Conservation (phyloP, 1,140 invertebrate species). For the Drosophila azteca region DNA sequence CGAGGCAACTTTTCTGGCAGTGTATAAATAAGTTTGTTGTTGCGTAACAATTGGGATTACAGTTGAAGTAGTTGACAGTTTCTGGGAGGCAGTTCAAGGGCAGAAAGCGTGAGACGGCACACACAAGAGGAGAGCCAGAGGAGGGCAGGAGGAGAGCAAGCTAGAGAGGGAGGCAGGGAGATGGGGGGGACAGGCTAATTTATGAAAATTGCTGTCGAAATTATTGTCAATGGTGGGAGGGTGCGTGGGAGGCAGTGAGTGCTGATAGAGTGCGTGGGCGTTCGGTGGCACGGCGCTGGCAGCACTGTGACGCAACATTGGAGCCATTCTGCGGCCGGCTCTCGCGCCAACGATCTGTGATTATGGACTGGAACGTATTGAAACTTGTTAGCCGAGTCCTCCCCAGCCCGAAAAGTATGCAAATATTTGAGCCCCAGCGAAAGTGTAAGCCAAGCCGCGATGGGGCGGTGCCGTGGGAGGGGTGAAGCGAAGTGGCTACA, state of each 20-base stretch:
- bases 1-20: constrained; percentile 5
- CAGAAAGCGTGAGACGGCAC: background rate
- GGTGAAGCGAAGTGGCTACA: constrained; percentile 37
- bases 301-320: constrained; percentile 62
- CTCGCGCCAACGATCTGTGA: constrained; percentile 37
- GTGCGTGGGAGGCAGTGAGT: constrained; percentile 16
- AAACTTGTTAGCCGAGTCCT: constrained; percentile 28
- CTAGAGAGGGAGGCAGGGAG: background rate
- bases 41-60: constrained; percentile 79
- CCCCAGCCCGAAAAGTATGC: constrained; percentile 50
- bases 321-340: constrained; percentile 10
- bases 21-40: constrained; percentile 46
- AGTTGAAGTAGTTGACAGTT: constrained; percentile 74
- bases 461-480: constrained; percentile 10
- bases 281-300: background rate
- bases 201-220: constrained; percentile 78
- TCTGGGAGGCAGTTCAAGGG: constrained; percentile 10
- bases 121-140: background rate
- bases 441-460: too few species aligned
- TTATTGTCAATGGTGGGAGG: constrained; percentile 60
- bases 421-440: constrained; percentile 59
- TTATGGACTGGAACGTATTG: constrained; percentile 75
- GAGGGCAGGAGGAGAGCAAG: too few species aligned
- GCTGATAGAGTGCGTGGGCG: constrained; percentile 27
- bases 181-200: constrained; percentile 62